Conservation (phyloP, 2,888 invertebrate genomes). For the Yponomeuta cagnagella region DNA sequence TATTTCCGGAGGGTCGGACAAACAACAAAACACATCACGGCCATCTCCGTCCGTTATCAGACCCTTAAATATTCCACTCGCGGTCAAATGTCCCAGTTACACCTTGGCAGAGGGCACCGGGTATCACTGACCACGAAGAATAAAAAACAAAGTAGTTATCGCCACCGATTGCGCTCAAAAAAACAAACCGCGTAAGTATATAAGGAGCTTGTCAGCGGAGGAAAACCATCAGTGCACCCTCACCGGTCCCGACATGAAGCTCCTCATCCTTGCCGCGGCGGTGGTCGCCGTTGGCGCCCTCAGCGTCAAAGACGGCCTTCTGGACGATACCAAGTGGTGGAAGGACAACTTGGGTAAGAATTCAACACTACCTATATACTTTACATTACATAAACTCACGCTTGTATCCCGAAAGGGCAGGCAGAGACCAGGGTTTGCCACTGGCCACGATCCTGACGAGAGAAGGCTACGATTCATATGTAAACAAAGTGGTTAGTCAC, state of each 20-base stretch:
- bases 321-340: constrained; percentile 36
- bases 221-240: constrained; percentile 4
- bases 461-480: too few species aligned
- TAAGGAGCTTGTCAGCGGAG: not conserved
- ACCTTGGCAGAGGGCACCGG: not conserved
- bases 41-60: not conserved
- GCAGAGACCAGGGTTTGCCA: too few species aligned
- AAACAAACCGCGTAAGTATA: not conserved
- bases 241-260: constrained; percentile 37
- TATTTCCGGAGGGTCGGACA: not conserved
- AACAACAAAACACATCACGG: not conserved
- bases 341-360: constrained; percentile 53
- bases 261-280: constrained; percentile 40
- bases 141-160: not conserved
- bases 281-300: constrained; percentile 47
- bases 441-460: too few species aligned
- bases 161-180: not conserved
- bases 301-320: constrained; percentile 44
- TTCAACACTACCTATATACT: not conserved
- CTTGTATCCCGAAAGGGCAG: too few species aligned
- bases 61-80: not conserved
- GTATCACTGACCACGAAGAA: not conserved
- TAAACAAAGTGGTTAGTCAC: too few species aligned
- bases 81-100: not conserved
- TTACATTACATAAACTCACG: not conserved